A percentile compares a stretch with the other conserved stretches of the same genome.
Conservation (phyloP, 2,113 vertebrate genomes). For the Charina bottae region DNA sequence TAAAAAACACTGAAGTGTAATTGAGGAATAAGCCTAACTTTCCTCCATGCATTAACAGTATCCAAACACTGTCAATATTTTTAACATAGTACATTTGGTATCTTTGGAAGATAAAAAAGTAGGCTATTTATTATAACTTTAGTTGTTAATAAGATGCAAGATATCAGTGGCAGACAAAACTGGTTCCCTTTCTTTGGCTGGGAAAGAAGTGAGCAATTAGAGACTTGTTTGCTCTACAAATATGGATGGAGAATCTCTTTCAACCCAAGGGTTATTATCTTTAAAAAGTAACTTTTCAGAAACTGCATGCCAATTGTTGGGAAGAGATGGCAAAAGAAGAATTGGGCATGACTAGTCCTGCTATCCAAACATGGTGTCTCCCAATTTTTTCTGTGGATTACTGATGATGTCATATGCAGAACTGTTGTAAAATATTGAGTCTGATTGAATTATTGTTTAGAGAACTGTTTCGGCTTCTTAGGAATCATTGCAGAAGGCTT, state of each 20-base stretch:
- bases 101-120: background rate
- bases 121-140: constrained; percentile 3
- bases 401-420: background rate
- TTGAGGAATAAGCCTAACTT: constrained; percentile 6
- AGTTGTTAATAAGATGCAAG: background rate
- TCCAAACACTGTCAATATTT: constrained; percentile 4
- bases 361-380: background rate
- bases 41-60: background rate
- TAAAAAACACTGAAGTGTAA: background rate
- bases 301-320: background rate
- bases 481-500: background rate
- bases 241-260: background rate
- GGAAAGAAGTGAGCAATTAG: background rate
- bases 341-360: background rate
- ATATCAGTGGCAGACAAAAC: background rate
- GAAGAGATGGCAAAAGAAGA: no score
- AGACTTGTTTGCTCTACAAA: background rate
- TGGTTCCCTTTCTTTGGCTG: background rate
- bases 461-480: background rate
- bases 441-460: no score
- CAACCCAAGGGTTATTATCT: background rate
- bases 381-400: background rate
- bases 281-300: background rate
- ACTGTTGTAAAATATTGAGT: background rate
- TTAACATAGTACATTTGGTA: background rate